Conservation (phyloP, 2,113 vertebrate genomes). For the Ondatra zibethicus region DNA sequence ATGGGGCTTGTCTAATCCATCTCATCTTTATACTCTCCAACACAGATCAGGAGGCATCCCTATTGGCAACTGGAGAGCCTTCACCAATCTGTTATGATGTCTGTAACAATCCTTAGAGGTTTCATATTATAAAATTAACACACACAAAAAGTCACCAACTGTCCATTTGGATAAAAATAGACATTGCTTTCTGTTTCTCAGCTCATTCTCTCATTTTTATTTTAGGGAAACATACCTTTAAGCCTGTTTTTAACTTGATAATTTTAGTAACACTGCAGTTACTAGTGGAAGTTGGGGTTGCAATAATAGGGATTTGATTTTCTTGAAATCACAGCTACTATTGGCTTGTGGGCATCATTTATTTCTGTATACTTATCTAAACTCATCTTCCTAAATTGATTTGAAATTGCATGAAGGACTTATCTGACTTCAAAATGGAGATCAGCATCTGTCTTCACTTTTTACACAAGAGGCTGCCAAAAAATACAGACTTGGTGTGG, state of each 20-base stretch:
- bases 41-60: neutral
- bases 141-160: neutral
- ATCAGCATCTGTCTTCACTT: neutral
- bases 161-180: neutral
- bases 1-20: neutral
- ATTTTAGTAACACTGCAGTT: neutral
- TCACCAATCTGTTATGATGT: neutral
- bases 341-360: neutral
- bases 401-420: conserved; percentile 3
- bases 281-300: neutral
- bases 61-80: neutral
- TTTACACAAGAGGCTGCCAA: neutral
- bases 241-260: conserved; percentile 35
- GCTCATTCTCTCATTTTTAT: neutral
- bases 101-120: neutral
- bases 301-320: neutral
- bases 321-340: conserved; percentile 5
- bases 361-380: conserved; percentile 25
- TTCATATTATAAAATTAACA: neutral
- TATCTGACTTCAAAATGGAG: neutral
- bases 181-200: neutral
- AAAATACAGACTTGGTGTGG: neutral
- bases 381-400: conserved; percentile 47
- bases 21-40: neutral
- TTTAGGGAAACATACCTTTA: conserved; percentile 39